A percentile compares a stretch with the other conserved stretches of the same genome.
phyloP scores from a whole-genome alignment of 1,140 invertebrate species.

The Papilio dardanus region DNA sequence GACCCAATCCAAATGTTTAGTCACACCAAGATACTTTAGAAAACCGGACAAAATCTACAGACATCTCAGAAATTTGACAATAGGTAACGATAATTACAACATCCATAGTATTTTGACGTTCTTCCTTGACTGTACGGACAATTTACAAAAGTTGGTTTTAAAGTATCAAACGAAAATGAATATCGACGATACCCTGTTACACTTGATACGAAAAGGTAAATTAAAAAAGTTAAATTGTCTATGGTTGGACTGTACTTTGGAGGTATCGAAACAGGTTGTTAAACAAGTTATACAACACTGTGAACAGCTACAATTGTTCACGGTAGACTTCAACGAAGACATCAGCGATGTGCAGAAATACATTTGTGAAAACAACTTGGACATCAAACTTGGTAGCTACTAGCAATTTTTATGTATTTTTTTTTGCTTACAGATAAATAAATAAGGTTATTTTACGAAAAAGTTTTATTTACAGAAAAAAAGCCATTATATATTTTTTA shows the following conservation, averaged over 20 bases:
- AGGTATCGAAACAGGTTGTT: constrained; percentile 70
- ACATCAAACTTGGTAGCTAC: constrained; percentile 72
- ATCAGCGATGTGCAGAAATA: constrained; percentile 65
- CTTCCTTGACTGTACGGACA: constrained; percentile 67
- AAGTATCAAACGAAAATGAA: constrained; percentile 73
- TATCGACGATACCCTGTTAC: constrained; percentile 64
- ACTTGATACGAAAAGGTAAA: constrained; percentile 66
- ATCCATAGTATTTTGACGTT: constrained; percentile 70
- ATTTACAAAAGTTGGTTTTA: constrained; percentile 67
- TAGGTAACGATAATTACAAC: constrained; percentile 74
- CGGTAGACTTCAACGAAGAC: constrained; percentile 64
- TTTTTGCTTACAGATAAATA: constrained; percentile 29
- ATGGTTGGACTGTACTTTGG: constrained; percentile 78
- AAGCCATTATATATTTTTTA: constrained; percentile 15
- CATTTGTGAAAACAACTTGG: constrained; percentile 75
- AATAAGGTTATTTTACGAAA: constrained; percentile 21
- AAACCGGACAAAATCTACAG: constrained; percentile 66
- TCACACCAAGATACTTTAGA: constrained; percentile 64
- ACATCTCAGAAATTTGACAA: constrained; percentile 64
- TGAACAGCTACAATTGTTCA: constrained; percentile 65
- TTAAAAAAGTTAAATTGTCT: constrained; percentile 66
- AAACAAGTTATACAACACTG: constrained; percentile 69
- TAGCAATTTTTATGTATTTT: constrained; percentile 46
- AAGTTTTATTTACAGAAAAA: no score
- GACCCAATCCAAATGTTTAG: constrained; percentile 71